Conservation (phyloP, 2,797 vertebrate genomes). For the Propithecus deckenii region DNA sequence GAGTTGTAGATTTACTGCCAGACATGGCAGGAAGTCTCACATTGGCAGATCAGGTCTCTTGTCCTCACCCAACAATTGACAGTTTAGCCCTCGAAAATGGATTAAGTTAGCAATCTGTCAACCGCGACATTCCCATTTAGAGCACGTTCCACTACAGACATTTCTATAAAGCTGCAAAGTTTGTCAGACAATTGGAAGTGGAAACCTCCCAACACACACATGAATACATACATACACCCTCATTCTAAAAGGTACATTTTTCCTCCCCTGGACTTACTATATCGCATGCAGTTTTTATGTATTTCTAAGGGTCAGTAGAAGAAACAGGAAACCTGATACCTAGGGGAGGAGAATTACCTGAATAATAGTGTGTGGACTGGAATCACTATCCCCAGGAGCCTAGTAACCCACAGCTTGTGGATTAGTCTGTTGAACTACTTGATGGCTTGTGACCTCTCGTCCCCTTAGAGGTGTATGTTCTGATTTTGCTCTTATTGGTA, state of each 20-base stretch:
- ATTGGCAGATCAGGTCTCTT: not conserved
- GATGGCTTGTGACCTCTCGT: slow-evolving; percentile 46
- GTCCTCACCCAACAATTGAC: not conserved
- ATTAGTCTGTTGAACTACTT: slow-evolving; percentile 70
- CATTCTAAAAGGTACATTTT: not conserved
- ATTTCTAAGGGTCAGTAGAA: not conserved
- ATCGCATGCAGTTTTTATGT: not conserved
- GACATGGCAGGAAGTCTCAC: not conserved
- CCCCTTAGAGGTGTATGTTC: slow-evolving; percentile 57
- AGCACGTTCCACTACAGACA: not conserved
- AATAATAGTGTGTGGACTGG: not conserved
- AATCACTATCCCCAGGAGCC: slow-evolving; percentile 65
- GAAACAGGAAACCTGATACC: slow-evolving; percentile 34
- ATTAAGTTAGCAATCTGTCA: not conserved
- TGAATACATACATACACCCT: not conserved
- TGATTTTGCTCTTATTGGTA: slow-evolving; percentile 69
- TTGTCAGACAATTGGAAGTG: not conserved
- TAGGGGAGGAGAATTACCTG: slow-evolving; percentile 57
- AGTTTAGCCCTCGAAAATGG: not conserved
- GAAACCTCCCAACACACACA: not conserved
- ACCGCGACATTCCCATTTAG: not conserved
- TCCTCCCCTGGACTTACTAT: not conserved
- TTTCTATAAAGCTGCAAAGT: not conserved
- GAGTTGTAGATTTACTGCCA: not conserved
- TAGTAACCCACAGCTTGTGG: slow-evolving; percentile 51